Evolutionary conservation across 2,797 vertebrate genomes (phyloP), one percentile per base, ranked within the genome.

Genomic region (Anisognathus igniventris): DNA sequence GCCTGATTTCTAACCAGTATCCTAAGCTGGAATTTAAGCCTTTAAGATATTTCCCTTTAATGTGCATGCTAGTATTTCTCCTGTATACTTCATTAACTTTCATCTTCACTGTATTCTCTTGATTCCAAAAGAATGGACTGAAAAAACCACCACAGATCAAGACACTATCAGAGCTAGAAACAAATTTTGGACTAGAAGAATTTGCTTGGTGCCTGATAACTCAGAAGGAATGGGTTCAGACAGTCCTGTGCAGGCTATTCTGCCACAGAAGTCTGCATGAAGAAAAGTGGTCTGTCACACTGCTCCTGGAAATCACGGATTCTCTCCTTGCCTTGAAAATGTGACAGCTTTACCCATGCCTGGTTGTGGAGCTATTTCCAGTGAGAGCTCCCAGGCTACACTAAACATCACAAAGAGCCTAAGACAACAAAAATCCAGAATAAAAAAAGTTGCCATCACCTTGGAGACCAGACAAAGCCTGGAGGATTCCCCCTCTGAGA

Each of bases 381-480:
- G 44, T 6, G 48, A 86, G 66, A 88, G 66, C 56, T 95, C 73
- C 40, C 70, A 70, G 30, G 20, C 40, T 84, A 35, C n/a, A 30
- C 12, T 42, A 54, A 83, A 68, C 74, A 68, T 35, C 51, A 80
- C 62, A 62, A 66, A 85, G 40, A 73, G 33, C 25, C 66, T 28
- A 56, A 86, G n/a, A 84, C 68, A 90, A 90, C 68, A 86, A 81
- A 93, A 93, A 84, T 23, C 12, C 40, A 30, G 31, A 78, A 42
- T 16, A 54, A 84, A 86, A 86, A 90, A 51, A 20, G 30, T 53
- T 85, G 66, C n/a, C 6, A 33, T 95, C 88, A 79, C 88, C 81
- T 51, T 89, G 93, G 93, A 93, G 75, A 95, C 81, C 75, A 85
- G 88, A 94, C 42, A 87, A 90, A 96, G 88, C 75, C 78, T 44